phyloP scores from a whole-genome alignment of 1,140 invertebrate species.

The Penaeus indicus region DNA sequence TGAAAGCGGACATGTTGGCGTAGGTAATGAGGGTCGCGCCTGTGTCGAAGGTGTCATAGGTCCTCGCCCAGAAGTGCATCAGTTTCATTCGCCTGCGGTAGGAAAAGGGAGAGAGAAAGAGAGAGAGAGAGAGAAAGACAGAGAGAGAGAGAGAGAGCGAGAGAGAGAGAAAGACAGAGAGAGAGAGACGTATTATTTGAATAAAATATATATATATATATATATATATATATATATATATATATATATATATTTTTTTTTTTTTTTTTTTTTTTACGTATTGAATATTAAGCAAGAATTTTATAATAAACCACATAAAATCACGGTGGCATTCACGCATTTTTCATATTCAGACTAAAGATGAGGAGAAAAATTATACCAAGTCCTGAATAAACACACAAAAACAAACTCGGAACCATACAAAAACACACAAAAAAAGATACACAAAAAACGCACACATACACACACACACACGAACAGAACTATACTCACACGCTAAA shows the following conservation, averaged over 20 bases:
- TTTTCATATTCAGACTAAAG: too few relatives aligned
- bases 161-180: too few relatives aligned
- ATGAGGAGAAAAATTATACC: too few relatives aligned
- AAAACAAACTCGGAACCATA: too few relatives aligned
- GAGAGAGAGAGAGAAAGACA: conserved; percentile 6
- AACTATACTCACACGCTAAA: too few relatives aligned
- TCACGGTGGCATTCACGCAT: too few relatives aligned
- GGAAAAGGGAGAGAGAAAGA: too few relatives aligned
- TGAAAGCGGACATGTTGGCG: conserved; percentile 80
- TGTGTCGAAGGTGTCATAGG: conserved; percentile 74
- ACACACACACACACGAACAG: background rate
- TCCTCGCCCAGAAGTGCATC: conserved; percentile 78
- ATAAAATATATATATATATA: conserved; percentile 31
- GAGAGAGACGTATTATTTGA: conserved; percentile 1
- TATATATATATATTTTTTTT: background rate
- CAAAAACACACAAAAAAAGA: background rate
- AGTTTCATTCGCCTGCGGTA: conserved; percentile 77
- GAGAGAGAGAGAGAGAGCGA: background rate
- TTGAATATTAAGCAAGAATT: background rate
- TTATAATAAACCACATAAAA: too few relatives aligned
- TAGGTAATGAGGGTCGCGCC: conserved; percentile 78
- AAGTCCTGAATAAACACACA: too few relatives aligned
- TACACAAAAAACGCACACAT: background rate
- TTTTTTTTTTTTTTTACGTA: too few relatives aligned
- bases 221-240: conserved; percentile 32